phyloP scores from a whole-genome alignment of 2,888 invertebrate genomes.

The Agrotis clavis region DNA sequence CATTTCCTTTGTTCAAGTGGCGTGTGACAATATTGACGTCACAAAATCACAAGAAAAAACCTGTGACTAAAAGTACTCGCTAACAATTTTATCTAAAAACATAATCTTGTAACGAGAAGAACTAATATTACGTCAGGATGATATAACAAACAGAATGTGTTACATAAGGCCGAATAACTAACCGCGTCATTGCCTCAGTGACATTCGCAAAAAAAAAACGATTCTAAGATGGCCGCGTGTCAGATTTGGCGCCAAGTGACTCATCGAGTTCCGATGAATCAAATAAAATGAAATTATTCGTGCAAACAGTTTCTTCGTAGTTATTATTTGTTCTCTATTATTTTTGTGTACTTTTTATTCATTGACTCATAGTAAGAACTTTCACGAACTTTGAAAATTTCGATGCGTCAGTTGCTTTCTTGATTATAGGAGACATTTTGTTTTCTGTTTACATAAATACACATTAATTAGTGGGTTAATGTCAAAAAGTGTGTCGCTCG shows the following conservation, averaged over 20 bases:
- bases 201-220: conserved; percentile 52
- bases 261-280: conserved; percentile 63
- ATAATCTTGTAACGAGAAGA: conserved; percentile 44
- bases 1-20: not conserved
- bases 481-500: conserved; percentile 23
- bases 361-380: conserved; percentile 50
- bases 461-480: conserved; percentile 30
- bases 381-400: conserved; percentile 35
- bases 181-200: conserved; percentile 48
- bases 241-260: conserved; percentile 65
- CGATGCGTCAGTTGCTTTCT: conserved; percentile 39
- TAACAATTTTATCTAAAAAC: conserved; percentile 36
- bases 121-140: conserved; percentile 54
- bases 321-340: conserved; percentile 34
- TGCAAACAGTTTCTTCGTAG: conserved; percentile 36
- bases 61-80: conserved; percentile 23
- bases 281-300: conserved; percentile 46
- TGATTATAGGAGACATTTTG: conserved; percentile 4
- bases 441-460: conserved; percentile 31
- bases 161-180: conserved; percentile 49
- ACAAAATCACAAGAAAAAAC: conserved; percentile 13
- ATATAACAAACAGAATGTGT: conserved; percentile 55
- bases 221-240: conserved; percentile 60
- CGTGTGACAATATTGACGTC: conserved; percentile 28
- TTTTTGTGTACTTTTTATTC: conserved; percentile 11